Conservation (phyloP, 2,797 vertebrate species). For the Typhlichthys subterraneus region DNA sequence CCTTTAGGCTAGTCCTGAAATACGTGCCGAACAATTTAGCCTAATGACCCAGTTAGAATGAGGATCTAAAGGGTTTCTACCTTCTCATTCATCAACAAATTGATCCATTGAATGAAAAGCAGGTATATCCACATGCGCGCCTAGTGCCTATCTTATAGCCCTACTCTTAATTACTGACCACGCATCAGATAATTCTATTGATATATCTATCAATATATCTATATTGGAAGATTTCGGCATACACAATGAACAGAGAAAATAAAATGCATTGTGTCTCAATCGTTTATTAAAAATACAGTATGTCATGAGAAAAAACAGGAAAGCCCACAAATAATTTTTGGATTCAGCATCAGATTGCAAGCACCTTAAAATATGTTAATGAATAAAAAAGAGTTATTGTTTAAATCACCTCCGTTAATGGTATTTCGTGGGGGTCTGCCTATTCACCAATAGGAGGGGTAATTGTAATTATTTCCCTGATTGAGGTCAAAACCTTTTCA, state of each 20-base stretch:
- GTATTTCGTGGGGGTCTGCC: slow-evolving; percentile 43
- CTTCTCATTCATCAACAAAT: too few relatives aligned
- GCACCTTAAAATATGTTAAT: slow-evolving; percentile 40
- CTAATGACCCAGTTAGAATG: too few relatives aligned
- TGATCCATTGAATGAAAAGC: too few relatives aligned
- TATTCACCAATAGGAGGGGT: slow-evolving; percentile 56
- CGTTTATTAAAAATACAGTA: slow-evolving; percentile 31
- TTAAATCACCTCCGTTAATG: slow-evolving; percentile 64
- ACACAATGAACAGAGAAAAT: slow-evolving; percentile 21
- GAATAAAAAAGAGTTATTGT: slow-evolving; percentile 57
- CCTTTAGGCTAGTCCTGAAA: too few relatives aligned
- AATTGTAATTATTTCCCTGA: slow-evolving; percentile 74
- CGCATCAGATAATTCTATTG: too few relatives aligned
- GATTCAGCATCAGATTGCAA: slow-evolving; percentile 38
- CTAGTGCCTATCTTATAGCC: slow-evolving; percentile 52
- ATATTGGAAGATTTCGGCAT: slow-evolving; percentile 52
- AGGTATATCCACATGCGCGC: slow-evolving; percentile 4
- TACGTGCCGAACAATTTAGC: too few relatives aligned
- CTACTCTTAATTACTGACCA: slow-evolving; percentile 49
- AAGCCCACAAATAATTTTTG: slow-evolving; percentile 21
- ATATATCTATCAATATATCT: too few relatives aligned
- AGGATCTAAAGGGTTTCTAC: too few relatives aligned
- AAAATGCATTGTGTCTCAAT: slow-evolving; percentile 5
- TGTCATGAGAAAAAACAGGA: slow-evolving; percentile 20
- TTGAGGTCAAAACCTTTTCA: slow-evolving; percentile 71